These are phyloP conservation scores for Neodiprion fabricii DNA, from an alignment of 1,140 invertebrate genomes.

Conservation along the genomic window DNA sequence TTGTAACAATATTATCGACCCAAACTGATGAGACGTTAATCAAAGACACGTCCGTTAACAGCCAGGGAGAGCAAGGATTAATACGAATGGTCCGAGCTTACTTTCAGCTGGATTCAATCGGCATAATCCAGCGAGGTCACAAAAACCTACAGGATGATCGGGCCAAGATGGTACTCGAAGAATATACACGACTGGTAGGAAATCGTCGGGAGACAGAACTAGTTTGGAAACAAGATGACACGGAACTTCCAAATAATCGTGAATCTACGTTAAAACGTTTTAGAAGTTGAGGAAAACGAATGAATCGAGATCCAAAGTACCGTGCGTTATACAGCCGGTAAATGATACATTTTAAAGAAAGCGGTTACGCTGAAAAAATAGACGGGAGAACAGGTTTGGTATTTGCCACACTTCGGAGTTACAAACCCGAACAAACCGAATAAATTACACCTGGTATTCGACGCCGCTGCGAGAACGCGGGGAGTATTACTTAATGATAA, in stretches of 20 bases:
- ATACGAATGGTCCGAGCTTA: not conserved
- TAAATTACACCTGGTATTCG: conserved; percentile 41
- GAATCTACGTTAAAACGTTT: not conserved
- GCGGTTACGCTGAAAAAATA: not conserved
- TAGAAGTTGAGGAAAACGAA: not conserved
- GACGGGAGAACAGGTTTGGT: conserved; percentile 28
- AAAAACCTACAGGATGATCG: not conserved
- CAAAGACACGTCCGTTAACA: not conserved
- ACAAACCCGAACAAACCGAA: conserved; percentile 35
- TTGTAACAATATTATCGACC: too few species aligned
- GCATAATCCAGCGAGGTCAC: not conserved
- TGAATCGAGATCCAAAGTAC: not conserved
- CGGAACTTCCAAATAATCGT: not conserved
- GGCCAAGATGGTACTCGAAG: not conserved
- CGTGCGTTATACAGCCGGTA: not conserved
- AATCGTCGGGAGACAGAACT: not conserved
- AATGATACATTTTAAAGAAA: not conserved
- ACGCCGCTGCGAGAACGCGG: conserved; percentile 37
- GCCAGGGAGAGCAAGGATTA: not conserved
- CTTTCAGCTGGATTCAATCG: not conserved
- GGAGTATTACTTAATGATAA: conserved; percentile 36
- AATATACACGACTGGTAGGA: not conserved
- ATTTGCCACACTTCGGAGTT: conserved; percentile 44
- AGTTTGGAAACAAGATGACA: not conserved
- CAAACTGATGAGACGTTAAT: not conserved